phyloP scores from a whole-genome alignment of 2,113 vertebrate species.

The zebrafish (Danio rerio) region GRCz12tu NC_133195.1:3330501-3331000 shows the following conservation, averaged over 20 bases:
- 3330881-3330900: too few relatives aligned
- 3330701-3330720: slow-evolving; percentile 83
- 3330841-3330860: neutral
- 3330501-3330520: neutral
- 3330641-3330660: slow-evolving; percentile 82
- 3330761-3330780: slow-evolving; percentile 71
- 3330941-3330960: too few relatives aligned
- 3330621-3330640: slow-evolving; percentile 81
- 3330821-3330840: neutral
- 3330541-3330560: neutral
- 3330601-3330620: slow-evolving; percentile 54
- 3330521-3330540: neutral
- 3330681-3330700: slow-evolving; percentile 72
- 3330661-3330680: slow-evolving; percentile 67
- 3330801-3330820: neutral
- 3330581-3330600: neutral
- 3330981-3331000: neutral
- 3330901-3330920: neutral
- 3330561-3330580: too few relatives aligned
- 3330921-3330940: neutral
- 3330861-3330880: too few relatives aligned
- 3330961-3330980: too few relatives aligned
- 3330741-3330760: slow-evolving; percentile 70
- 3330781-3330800: neutral
- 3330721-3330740: slow-evolving; percentile 79